Percentiles rank a stretch among this genome's conserved stretches.
Conservation (phyloP, 2,888 invertebrate genomes). For the Reticulitermes lucifugus region DNA sequence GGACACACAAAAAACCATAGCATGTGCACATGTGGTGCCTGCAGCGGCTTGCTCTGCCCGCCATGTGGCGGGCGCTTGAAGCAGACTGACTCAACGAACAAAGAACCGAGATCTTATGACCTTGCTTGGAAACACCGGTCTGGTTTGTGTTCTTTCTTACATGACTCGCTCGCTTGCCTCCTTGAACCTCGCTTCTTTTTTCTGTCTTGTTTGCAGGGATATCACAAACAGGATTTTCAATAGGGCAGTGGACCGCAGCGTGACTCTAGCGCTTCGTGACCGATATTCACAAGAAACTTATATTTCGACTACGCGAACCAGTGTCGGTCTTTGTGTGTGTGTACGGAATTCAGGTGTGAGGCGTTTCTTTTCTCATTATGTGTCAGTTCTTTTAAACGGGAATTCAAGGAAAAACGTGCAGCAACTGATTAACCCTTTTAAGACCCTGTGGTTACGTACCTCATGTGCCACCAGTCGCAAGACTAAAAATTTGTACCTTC, state of each 20-base stretch:
- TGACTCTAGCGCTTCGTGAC: constrained; percentile 4
- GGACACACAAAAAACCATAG: neutral
- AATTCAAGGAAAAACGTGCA: too few species aligned
- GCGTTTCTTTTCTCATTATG: too few species aligned
- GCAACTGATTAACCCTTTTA: too few species aligned
- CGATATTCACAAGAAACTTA: neutral
- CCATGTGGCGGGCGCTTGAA: neutral
- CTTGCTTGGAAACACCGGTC: constrained; percentile 26
- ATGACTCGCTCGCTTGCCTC: neutral
- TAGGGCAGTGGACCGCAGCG: constrained; percentile 25
- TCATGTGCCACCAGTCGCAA: too few species aligned
- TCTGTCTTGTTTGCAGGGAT: constrained; percentile 4
- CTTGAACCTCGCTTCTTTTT: neutral
- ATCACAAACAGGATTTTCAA: constrained; percentile 29
- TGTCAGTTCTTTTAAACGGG: too few species aligned
- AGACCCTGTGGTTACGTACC: too few species aligned
- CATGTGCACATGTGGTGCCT: neutral
- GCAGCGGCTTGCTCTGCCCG: neutral
- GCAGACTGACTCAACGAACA: constrained; percentile 1
- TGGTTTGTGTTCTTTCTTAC: neutral
- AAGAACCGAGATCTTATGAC: constrained; percentile 5
- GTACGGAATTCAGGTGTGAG: too few species aligned
- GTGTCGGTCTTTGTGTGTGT: too few species aligned
- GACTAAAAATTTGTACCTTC: too few species aligned
- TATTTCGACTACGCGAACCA: too few species aligned